Evolutionary conservation across 2,888 invertebrate genomes (phyloP).

Genomic region (Camponotus fellah): DNA sequence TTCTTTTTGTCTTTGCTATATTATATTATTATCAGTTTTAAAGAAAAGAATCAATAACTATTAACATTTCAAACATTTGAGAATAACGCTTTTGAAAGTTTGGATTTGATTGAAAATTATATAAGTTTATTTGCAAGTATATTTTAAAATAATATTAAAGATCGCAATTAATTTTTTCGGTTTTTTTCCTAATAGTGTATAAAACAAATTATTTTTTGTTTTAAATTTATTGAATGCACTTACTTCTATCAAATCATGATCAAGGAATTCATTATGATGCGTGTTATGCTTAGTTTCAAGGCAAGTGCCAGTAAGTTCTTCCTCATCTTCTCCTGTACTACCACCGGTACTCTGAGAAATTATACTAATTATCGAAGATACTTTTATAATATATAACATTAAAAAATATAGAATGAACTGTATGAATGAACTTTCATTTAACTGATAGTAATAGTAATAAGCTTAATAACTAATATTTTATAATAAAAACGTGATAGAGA

Average conservation of each 20-base stretch:
- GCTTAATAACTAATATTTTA: not conserved
- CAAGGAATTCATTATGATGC: constrained; percentile 86
- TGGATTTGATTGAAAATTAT: not conserved
- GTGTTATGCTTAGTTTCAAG: constrained; percentile 87
- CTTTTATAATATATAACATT: constrained; percentile 33
- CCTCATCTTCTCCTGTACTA: constrained; percentile 88
- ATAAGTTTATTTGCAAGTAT: constrained; percentile 4
- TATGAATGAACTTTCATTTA: constrained; percentile 20
- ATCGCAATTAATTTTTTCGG: constrained; percentile 4
- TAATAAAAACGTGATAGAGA: not conserved
- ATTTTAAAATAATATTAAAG: not conserved
- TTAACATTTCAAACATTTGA: not conserved
- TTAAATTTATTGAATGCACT: constrained; percentile 66
- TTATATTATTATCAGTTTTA: not conserved
- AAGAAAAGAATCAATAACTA: not conserved
- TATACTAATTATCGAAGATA: constrained; percentile 66
- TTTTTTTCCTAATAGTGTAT: not conserved
- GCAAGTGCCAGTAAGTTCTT: constrained; percentile 85
- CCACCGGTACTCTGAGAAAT: constrained; percentile 87
- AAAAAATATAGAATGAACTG: constrained; percentile 12
- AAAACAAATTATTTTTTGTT: constrained; percentile 11
- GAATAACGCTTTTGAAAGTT: not conserved
- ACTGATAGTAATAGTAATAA: not conserved
- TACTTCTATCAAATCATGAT: constrained; percentile 83
- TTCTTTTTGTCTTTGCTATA: not conserved